These are phyloP conservation scores for Porites rus DNA, from an alignment of 92 coral and sea anemone species.

Conservation along the genomic window DNA sequence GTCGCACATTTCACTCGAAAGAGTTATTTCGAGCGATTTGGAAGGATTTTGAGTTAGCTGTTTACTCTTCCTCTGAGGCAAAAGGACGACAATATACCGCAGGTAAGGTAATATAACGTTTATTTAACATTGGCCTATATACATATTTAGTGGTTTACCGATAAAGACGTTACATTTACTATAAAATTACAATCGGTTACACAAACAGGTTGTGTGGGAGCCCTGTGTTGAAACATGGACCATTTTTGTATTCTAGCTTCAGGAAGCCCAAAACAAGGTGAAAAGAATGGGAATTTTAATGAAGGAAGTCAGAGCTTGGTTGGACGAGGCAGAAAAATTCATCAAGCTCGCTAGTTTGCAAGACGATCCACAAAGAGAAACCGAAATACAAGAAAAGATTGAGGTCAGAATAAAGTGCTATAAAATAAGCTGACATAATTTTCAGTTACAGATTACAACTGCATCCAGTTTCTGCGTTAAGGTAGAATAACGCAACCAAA, in stretches of 20 bases:
- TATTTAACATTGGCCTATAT: too few relatives aligned
- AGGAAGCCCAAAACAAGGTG: conserved; percentile 32
- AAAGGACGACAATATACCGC: too few relatives aligned
- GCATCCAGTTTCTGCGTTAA: too few relatives aligned
- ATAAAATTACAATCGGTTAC: background rate
- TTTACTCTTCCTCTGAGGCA: too few relatives aligned
- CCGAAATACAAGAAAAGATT: conserved; percentile 50
- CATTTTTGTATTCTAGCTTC: conserved; percentile 23
- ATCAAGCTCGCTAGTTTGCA: conserved; percentile 22
- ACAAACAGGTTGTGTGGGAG: background rate
- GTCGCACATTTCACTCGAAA: too few relatives aligned
- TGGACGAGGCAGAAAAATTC: conserved; percentile 53
- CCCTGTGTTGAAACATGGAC: background rate
- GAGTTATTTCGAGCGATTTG: too few relatives aligned
- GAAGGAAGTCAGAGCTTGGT: conserved; percentile 59
- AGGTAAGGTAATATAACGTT: too few relatives aligned
- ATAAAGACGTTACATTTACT: background rate
- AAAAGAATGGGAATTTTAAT: conserved; percentile 54
- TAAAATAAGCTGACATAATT: too few relatives aligned
- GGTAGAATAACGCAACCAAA: too few relatives aligned
- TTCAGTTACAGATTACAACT: too few relatives aligned
- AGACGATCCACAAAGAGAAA: conserved; percentile 25
- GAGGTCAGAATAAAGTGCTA: conserved; percentile 25
- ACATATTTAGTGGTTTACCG: too few relatives aligned
- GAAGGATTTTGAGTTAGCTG: too few relatives aligned